These are phyloP conservation scores for Vandiemenella viatica DNA, from an alignment of 2,888 invertebrate species.

Conservation along the genomic window DNA sequence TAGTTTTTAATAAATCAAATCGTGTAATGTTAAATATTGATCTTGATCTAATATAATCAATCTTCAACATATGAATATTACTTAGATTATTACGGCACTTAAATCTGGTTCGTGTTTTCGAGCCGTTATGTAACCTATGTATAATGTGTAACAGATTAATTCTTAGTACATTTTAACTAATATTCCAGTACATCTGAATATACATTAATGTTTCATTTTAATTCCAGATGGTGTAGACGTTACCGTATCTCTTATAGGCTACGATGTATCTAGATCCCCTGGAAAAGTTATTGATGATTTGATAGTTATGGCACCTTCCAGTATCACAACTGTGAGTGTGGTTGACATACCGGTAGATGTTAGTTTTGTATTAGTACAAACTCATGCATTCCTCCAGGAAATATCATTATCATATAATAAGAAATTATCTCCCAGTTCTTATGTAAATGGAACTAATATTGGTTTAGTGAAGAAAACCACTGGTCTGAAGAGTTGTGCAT, in stretches of 20 bases:
- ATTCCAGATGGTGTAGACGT: conserved; percentile 18
- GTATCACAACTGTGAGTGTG: conserved; percentile 28
- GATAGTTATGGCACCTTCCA: conserved; percentile 19
- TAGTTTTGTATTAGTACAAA: conserved; percentile 46
- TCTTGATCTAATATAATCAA: too few relatives aligned
- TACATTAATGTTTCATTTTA: too few relatives aligned
- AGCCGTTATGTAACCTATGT: too few relatives aligned
- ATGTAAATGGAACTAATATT: conserved; percentile 42
- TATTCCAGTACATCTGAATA: too few relatives aligned
- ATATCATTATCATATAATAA: conserved; percentile 37
- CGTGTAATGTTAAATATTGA: too few relatives aligned
- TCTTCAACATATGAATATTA: too few relatives aligned
- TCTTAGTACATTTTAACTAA: too few relatives aligned
- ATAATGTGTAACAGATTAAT: too few relatives aligned
- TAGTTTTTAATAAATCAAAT: too few relatives aligned
- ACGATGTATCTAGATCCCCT: conserved; percentile 20
- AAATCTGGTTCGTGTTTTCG: too few relatives aligned
- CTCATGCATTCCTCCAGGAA: conserved; percentile 42
- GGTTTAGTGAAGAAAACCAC: conserved; percentile 33
- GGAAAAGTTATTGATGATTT: conserved; percentile 19
- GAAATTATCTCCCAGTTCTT: conserved; percentile 23
- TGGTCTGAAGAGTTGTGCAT: conserved; percentile 21
- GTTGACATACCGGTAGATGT: conserved; percentile 30
- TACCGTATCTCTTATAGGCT: conserved; percentile 22
- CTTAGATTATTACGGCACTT: too few relatives aligned